Conservation (phyloP, 2,888 invertebrate genomes). For the Lordiphosa andalusiaca region DNA sequence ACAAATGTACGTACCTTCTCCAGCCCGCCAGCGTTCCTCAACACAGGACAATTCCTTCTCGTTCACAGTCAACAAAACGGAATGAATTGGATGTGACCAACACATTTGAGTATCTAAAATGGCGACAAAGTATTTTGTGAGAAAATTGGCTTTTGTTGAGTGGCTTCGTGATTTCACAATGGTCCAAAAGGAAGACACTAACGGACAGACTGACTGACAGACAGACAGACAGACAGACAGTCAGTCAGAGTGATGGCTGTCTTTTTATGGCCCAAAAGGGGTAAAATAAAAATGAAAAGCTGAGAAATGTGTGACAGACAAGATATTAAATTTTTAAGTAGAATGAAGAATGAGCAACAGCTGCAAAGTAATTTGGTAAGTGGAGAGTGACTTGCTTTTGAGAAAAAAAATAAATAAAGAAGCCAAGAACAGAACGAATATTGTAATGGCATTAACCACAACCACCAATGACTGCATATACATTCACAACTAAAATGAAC, state of each 20-base stretch:
- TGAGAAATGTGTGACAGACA: background rate
- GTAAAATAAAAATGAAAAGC: no score
- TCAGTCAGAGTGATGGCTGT: background rate
- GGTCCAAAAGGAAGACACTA: constrained; percentile 5
- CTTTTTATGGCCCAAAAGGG: background rate
- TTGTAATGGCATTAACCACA: constrained; percentile 19
- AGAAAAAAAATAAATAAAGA: background rate
- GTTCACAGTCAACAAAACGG: constrained; percentile 4
- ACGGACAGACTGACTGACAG: background rate
- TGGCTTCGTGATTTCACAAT: constrained; percentile 31
- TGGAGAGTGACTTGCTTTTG: background rate
- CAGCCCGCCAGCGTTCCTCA: background rate
- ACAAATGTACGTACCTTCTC: no score
- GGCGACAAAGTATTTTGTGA: constrained; percentile 5
- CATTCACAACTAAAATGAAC: constrained; percentile 17
- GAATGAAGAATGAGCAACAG: background rate
- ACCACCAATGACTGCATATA: constrained; percentile 12
- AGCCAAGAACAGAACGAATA: constrained; percentile 24
- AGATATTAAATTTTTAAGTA: constrained; percentile 2
- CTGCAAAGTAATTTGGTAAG: background rate
- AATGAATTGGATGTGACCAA: constrained; percentile 27
- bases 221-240: constrained; percentile 7
- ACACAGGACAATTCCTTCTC: background rate
- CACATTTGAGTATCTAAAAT: constrained; percentile 6
- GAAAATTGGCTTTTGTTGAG: constrained; percentile 27